phyloP scores from a whole-genome alignment of 2,797 vertebrate species.

The Notoglanidium macrostoma region DNA sequence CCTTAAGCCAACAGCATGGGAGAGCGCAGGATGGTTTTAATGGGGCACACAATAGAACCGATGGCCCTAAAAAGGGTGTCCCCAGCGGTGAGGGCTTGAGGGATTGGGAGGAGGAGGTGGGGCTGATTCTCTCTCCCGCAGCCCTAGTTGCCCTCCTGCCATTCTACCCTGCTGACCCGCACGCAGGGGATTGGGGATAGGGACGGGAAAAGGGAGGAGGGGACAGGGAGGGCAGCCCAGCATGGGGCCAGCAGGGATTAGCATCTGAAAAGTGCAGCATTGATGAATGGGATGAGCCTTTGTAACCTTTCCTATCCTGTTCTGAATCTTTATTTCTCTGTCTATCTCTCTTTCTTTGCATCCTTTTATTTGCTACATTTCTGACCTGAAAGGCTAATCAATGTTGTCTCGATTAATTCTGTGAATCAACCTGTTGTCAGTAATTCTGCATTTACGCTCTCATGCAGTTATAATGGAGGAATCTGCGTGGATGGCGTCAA shows the following conservation, averaged over 20 bases:
- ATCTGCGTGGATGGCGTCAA: slow-evolving; percentile 96
- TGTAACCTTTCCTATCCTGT: slow-evolving; percentile 59
- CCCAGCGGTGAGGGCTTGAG: slow-evolving; percentile 53
- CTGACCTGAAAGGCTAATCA: neutral
- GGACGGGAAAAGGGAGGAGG: slow-evolving; percentile 29
- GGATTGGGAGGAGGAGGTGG: slow-evolving; percentile 31
- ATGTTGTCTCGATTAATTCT: neutral
- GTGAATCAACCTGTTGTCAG: neutral
- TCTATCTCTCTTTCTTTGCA: slow-evolving; percentile 14
- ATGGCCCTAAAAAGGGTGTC: slow-evolving; percentile 57
- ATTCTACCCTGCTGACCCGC: slow-evolving; percentile 73
- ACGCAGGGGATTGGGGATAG: slow-evolving; percentile 57
- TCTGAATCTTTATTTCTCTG: slow-evolving; percentile 35
- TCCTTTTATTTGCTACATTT: slow-evolving; percentile 41
- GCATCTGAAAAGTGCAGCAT: slow-evolving; percentile 77
- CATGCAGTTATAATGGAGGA: slow-evolving; percentile 90
- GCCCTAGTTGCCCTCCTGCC: slow-evolving; percentile 55
- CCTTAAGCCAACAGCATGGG: slow-evolving; percentile 69
- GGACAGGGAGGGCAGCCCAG: slow-evolving; percentile 62
- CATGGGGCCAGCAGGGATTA: slow-evolving; percentile 71
- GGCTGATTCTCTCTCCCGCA: slow-evolving; percentile 45
- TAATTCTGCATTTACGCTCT: slow-evolving; percentile 24
- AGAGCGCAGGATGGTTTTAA: slow-evolving; percentile 58
- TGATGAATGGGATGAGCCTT: slow-evolving; percentile 75
- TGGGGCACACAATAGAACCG: slow-evolving; percentile 49